Evolutionary conservation across 1,140 invertebrate genomes (phyloP), one percentile per base, ranked within the genome.

Genomic region (Macrosteles quadrilineatus): DNA sequence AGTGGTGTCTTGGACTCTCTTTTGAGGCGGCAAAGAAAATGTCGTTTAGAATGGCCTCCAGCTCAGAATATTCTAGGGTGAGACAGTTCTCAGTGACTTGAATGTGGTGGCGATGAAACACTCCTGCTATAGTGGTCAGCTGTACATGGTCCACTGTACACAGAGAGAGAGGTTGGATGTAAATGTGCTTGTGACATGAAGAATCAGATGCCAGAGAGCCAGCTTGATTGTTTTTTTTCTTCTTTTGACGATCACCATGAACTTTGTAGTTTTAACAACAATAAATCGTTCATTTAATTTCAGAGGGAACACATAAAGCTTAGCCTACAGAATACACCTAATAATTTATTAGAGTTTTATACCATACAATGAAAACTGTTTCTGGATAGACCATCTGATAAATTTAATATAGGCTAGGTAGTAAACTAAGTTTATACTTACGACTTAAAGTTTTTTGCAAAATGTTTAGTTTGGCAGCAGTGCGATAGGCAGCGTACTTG

Each of bases 401-500:
- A n/a, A n/a, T n/a, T n/a, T n/a, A n/a, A n/a, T n/a, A n/a, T n/a
- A n/a, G n/a, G n/a, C n/a, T n/a, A n/a, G n/a, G n/a, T n/a, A n/a
- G n/a, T n/a, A n/a, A n/a, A n/a, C n/a, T n/a, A n/a, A 36, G 14
- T 4, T 4, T 36, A 36, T 68, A 76, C 83, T 84, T 83, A 89
- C 88, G 84, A 78, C 83, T 81, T 62, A 89, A 78, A 71, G 82
- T 77, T 71, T 83, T 85, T 82, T 94, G 92, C 69, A 95, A 78
- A 67, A 85, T 83, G 73, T 88, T 82, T 63, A 94, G 82, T 81
- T 95, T 95, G 80, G 92, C 88, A 17, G 91, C 92, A 50, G 91
- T 90, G 74, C 92, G 83, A 80, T 95, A 95, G 23, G 90, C 87
- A 72, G 89, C 87, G 81, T 93, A 94, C 78, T 90, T 87, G 32